Evolutionary conservation across 1,140 invertebrate genomes (phyloP).

Genomic region (Lasaia peninsularis): DNA sequence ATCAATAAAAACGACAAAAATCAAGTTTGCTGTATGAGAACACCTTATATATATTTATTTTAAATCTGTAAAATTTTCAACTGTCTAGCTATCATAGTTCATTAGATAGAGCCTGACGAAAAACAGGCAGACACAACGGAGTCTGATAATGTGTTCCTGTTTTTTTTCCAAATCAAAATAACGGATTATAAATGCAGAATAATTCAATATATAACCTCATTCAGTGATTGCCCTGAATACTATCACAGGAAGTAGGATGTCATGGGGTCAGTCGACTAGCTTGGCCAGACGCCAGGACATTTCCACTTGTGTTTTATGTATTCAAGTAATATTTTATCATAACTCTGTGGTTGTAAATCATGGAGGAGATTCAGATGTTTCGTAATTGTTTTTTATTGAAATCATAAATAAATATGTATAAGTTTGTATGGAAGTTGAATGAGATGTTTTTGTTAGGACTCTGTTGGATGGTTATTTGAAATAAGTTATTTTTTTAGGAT

Average conservation of each 20-base stretch:
- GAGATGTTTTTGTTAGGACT: too few species aligned
- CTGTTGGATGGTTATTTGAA: too few species aligned
- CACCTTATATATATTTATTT: too few species aligned
- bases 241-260: not conserved
- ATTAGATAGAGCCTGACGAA: too few species aligned
- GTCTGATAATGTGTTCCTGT: too few species aligned
- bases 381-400: not conserved
- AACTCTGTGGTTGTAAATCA: slow-evolving; percentile 3
- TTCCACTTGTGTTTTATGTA: not conserved
- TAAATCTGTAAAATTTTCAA: too few species aligned
- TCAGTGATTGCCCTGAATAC: slow-evolving; percentile 3
- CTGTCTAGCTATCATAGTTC: too few species aligned
- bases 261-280: not conserved
- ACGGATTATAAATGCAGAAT: not conserved
- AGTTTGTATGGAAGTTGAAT: not conserved
- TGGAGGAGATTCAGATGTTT: not conserved
- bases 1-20: too few species aligned
- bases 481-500: too few species aligned
- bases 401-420: not conserved
- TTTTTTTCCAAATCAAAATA: not conserved
- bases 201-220: not conserved
- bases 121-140: too few species aligned
- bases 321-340: slow-evolving; percentile 9
- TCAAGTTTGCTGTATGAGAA: too few species aligned
- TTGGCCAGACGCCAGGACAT: slow-evolving; percentile 3